These are phyloP conservation scores for Abscondita cerata DNA, from an alignment of 2,888 invertebrate species.

Conservation along the genomic window DNA sequence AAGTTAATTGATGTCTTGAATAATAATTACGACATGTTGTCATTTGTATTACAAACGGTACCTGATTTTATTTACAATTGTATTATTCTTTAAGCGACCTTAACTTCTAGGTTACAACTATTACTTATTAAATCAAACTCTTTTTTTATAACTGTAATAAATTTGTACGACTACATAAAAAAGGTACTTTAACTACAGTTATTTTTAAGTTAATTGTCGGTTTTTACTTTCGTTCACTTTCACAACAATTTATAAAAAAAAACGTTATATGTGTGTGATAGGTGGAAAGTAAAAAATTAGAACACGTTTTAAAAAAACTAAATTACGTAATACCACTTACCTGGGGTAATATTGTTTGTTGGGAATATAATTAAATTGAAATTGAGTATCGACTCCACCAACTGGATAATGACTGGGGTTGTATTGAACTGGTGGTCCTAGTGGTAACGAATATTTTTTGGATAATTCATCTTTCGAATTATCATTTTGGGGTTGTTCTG, in stretches of 20 bases:
- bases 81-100: neutral
- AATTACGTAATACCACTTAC: slow-evolving; percentile 6
- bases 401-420: neutral
- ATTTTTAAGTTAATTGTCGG: neutral
- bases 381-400: slow-evolving; percentile 26
- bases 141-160: neutral
- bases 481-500: neutral
- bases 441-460: neutral
- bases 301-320: neutral
- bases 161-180: neutral
- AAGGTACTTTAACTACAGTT: neutral
- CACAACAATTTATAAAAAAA: neutral
- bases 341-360: slow-evolving; percentile 18
- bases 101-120: slow-evolving; percentile 3
- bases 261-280: neutral
- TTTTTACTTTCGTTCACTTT: slow-evolving; percentile 1
- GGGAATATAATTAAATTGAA: slow-evolving; percentile 22
- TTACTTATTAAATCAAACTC: neutral
- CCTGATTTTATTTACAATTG: slow-evolving; percentile 12
- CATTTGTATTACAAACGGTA: slow-evolving; percentile 21
- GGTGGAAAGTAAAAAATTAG: slow-evolving; percentile 7
- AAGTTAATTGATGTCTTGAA: slow-evolving; percentile 6
- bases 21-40: slow-evolving; percentile 10
- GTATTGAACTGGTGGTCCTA: neutral
- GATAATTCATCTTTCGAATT: neutral